Evolutionary conservation across 2,888 invertebrate species (phyloP).

Genomic region (Oligia fasciuncula): DNA sequence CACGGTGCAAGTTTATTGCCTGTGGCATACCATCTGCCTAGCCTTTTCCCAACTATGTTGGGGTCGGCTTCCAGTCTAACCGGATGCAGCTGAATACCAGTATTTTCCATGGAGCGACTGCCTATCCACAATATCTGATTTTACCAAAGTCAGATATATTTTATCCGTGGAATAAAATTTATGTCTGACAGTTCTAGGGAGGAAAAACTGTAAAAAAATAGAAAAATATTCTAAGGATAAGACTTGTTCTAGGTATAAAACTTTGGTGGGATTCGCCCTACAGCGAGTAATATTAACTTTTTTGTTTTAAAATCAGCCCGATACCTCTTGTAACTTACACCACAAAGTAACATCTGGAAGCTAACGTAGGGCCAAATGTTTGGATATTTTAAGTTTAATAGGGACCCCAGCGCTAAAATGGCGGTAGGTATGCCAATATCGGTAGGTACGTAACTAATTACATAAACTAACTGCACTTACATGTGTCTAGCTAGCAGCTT

Average conservation of each 20-base stretch:
- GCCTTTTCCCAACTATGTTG: too few relatives aligned
- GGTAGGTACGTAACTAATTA: slow-evolving; percentile 50
- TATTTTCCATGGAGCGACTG: too few relatives aligned
- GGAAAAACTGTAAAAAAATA: not conserved
- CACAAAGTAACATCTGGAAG: slow-evolving; percentile 74
- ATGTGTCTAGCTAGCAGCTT: slow-evolving; percentile 9
- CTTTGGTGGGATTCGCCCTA: too few relatives aligned
- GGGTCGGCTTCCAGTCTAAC: too few relatives aligned
- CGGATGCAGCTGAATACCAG: too few relatives aligned
- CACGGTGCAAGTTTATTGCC: not conserved
- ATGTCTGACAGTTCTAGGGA: not conserved
- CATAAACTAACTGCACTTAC: slow-evolving; percentile 33
- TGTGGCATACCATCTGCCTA: not conserved
- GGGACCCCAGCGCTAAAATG: slow-evolving; percentile 69
- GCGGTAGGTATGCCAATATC: slow-evolving; percentile 60
- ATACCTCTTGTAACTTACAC: slow-evolving; percentile 45
- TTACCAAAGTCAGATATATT: too few relatives aligned
- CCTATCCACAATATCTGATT: too few relatives aligned
- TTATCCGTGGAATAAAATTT: not conserved
- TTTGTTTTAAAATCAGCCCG: not conserved
- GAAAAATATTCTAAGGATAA: not conserved
- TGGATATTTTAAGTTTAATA: slow-evolving; percentile 81
- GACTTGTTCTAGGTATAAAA: too few relatives aligned
- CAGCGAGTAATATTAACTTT: not conserved
- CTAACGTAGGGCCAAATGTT: slow-evolving; percentile 78